Percentiles rank a stretch among this genome's conserved stretches.
Evolutionary conservation across 2,113 vertebrate species (phyloP).

Genomic region (Trichechus manatus): DNA sequence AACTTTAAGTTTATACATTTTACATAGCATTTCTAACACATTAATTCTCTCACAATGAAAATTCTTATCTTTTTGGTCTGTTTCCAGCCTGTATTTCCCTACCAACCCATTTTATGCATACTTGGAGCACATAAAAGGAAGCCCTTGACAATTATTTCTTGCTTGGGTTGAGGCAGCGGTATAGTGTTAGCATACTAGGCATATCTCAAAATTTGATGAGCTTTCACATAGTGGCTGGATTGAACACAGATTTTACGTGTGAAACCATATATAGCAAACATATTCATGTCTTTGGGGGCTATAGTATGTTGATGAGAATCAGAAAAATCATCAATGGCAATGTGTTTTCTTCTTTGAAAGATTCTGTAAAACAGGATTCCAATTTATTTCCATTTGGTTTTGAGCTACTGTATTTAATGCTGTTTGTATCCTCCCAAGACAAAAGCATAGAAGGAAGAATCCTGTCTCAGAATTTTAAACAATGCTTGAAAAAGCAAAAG

Average conservation of each 20-base stretch:
- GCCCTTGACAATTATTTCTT: constrained; percentile 67
- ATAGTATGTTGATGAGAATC: constrained; percentile 67
- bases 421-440: neutral
- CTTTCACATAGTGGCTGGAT: constrained; percentile 74
- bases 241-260: constrained; percentile 78
- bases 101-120: neutral
- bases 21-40: constrained; percentile 2
- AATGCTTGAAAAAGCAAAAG: neutral
- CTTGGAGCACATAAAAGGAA: constrained; percentile 65
- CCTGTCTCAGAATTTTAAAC: constrained; percentile 1
- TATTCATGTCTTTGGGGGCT: constrained; percentile 73
- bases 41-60: constrained; percentile 29
- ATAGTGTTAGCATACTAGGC: constrained; percentile 36
- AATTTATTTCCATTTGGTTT: constrained; percentile 51
- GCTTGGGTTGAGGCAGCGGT: constrained; percentile 65
- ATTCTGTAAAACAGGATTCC: constrained; percentile 34
- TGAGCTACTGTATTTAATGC: neutral
- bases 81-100: neutral
- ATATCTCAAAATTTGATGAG: constrained; percentile 80
- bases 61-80: neutral
- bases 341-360: constrained; percentile 45
- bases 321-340: neutral
- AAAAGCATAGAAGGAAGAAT: neutral
- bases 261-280: constrained; percentile 64
- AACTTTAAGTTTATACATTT: neutral